Evolutionary conservation across 1,140 invertebrate genomes (phyloP).

Genomic region (Maconellicoccus hirsutus): DNA sequence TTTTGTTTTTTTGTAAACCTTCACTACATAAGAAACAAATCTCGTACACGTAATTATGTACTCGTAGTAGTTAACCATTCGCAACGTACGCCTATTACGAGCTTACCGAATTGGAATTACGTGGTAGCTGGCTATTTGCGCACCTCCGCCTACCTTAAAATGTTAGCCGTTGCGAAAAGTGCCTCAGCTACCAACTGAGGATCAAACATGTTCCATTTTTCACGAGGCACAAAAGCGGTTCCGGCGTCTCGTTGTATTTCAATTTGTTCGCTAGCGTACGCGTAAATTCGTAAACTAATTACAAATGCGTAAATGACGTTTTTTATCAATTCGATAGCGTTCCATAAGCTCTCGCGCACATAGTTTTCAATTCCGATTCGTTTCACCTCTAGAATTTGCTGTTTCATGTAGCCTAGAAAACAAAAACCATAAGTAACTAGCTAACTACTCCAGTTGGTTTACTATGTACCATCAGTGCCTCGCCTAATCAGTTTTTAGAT

Average conservation of each 20-base stretch:
- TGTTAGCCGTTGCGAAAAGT: constrained; percentile 87
- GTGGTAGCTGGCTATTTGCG: no score
- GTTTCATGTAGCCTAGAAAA: constrained; percentile 69
- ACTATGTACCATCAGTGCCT: no score
- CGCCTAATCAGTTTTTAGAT: no score
- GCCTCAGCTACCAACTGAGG: constrained; percentile 89
- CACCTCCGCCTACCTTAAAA: constrained; percentile 71
- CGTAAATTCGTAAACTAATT: constrained; percentile 57
- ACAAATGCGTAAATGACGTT: constrained; percentile 75
- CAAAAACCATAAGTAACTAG: background rate
- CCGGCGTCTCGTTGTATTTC: constrained; percentile 51
- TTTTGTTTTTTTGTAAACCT: no score
- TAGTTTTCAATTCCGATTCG: constrained; percentile 70
- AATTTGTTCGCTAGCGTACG: constrained; percentile 57
- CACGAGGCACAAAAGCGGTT: constrained; percentile 60
- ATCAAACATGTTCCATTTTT: constrained; percentile 85
- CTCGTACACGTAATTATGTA: no score
- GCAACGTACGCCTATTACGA: no score
- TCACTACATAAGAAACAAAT: no score
- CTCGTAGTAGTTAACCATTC: no score
- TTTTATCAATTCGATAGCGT: constrained; percentile 85
- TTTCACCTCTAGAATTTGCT: constrained; percentile 81
- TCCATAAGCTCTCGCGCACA: constrained; percentile 79
- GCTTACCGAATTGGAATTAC: no score
- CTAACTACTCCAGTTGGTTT: no score